Base-by-base conservation (phyloP, 2,797 vertebrate genomes). In the Cuniculus paca region DNA sequence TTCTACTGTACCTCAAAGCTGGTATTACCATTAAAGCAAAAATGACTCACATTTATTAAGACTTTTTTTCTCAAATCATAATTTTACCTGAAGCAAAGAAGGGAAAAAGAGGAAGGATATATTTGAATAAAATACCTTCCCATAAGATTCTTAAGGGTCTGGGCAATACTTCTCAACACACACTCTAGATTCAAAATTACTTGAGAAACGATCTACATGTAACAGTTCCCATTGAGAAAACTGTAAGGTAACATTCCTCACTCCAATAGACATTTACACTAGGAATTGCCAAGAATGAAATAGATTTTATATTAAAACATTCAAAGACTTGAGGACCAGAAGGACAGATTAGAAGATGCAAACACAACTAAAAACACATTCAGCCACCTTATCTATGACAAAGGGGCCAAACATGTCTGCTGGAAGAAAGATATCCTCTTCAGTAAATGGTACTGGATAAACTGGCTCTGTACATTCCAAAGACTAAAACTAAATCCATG, bases 81-180 rank as follows among this genome's bases (percentile, higher is more conserved):
- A 88, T 93, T 95, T 93, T 93, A 93, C 79, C 86, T 75, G n/a
- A 94, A 95, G 93, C 63, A 89, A 85, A 81, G n/a, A 61, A 72
- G 12, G 11, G 5, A 24, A 39, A 95, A 74, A 58, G 45, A 4
- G 6, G 63, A 86, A 94, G 16, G 13, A 82, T 58, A 28, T 94
- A 95, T 74, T 87, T 95, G 10, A 90, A 28, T 91, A 72, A 92
- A 94, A 90, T 80, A 36, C 4, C 24, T 96, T 94, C 79, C 80
- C 31, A 48, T 88, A 34, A 90, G n/a, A 80, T 48, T 31, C 63
- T 86, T 65, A 87, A 91, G 31, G 12, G 17, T 20, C 10, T 60
- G 1, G 14, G 2, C 22, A 78, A 81, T 88, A 89, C 77, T 96
- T 92, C 26, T 83, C 28, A 95, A 58, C 19, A 74, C 2, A 87